Conservation (phyloP, 2,888 invertebrate species). For the Agrypnus murinus region DNA sequence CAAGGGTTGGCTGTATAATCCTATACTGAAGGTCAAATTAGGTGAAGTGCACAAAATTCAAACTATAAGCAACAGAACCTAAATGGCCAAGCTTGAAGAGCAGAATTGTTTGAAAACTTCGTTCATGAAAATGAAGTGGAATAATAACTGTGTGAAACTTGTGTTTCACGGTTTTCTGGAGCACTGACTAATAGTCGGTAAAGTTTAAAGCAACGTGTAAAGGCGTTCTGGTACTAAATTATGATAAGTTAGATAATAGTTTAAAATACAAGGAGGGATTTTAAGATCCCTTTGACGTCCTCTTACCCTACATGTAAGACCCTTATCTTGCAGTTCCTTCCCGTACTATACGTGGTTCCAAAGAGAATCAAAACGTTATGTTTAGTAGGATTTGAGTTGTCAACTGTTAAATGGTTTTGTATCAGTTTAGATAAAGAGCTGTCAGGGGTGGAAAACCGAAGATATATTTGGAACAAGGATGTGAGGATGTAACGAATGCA, state of each 20-base stretch:
- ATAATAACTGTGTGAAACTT: constrained; percentile 2
- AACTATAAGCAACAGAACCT: not conserved
- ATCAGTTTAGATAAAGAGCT: constrained; percentile 16
- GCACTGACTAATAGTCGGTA: constrained; percentile 9
- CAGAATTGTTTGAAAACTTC: not conserved
- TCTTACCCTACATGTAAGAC: too few relatives aligned
- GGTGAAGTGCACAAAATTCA: not conserved
- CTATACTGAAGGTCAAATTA: not conserved
- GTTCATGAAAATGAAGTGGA: constrained; percentile 10
- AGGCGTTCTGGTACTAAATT: not conserved
- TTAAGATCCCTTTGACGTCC: constrained; percentile 5
- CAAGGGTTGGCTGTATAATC: not conserved
- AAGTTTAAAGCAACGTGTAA: not conserved
- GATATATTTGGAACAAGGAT: not conserved
- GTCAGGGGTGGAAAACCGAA: constrained; percentile 16
- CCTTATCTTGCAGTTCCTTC: constrained; percentile 3
- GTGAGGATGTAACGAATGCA: not conserved
- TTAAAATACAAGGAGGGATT: not conserved
- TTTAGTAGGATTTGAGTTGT: constrained; percentile 22
- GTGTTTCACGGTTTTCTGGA: constrained; percentile 16
- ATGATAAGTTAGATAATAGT: constrained; percentile 19
- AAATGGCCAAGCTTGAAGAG: not conserved
- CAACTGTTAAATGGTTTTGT: constrained; percentile 27
- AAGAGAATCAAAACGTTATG: constrained; percentile 12
- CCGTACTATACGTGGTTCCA: not conserved